phyloP scores from a whole-genome alignment of 2,113 vertebrate species.

The Pelodiscus sinensis region DNA sequence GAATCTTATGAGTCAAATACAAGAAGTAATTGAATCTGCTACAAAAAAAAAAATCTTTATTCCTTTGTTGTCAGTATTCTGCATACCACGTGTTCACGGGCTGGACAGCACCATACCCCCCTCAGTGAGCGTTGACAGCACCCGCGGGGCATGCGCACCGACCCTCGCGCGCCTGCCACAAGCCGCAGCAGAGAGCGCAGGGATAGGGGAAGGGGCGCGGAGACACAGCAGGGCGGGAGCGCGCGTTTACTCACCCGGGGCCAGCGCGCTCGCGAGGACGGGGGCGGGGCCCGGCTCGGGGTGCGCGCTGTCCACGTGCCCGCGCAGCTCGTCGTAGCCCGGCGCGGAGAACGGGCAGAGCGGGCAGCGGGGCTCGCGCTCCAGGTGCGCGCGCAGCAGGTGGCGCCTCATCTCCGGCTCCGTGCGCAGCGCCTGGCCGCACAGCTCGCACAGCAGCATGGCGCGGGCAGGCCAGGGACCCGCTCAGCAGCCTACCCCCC shows the following conservation, averaged over 20 bases:
- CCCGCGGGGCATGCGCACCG: not conserved
- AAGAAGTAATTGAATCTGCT: not conserved
- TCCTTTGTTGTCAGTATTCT: not conserved
- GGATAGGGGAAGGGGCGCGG: no score
- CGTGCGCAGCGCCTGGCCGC: slow-evolving; percentile 78
- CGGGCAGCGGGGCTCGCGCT: slow-evolving; percentile 76
- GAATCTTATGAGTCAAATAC: not conserved
- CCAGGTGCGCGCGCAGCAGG: slow-evolving; percentile 74
- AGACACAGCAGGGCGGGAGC: not conserved
- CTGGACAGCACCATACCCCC: not conserved
- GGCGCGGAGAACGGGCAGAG: slow-evolving; percentile 80
- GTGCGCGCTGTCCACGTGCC: slow-evolving; percentile 79
- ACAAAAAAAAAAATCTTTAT: not conserved
- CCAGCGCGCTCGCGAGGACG: not conserved
- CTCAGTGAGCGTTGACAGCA: no score
- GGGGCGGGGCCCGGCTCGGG: slow-evolving; percentile 9
- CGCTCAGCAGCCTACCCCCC: no score
- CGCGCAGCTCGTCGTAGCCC: slow-evolving; percentile 79
- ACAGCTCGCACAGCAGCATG: slow-evolving; percentile 85
- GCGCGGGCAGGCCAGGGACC: no score
- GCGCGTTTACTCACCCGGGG: slow-evolving; percentile 48
- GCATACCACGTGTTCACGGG: not conserved
- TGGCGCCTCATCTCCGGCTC: slow-evolving; percentile 82
- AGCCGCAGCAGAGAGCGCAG: no score
- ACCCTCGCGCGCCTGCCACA: no score